phyloP scores from a whole-genome alignment of 2,888 invertebrate genomes.

The Mimumesa dahlbomi region DNA sequence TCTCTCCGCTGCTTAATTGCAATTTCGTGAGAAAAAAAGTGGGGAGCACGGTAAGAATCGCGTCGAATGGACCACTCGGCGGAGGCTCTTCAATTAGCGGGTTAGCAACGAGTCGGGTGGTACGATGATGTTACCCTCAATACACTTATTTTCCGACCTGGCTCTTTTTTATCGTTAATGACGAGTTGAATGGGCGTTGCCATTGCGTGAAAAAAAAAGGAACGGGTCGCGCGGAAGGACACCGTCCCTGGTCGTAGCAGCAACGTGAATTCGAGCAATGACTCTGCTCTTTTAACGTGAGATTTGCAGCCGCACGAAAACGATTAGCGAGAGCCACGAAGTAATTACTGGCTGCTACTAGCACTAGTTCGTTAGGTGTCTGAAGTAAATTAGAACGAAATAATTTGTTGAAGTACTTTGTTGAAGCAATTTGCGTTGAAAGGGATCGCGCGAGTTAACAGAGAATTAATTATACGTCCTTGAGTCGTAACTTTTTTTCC shows the following conservation, averaged over 20 bases:
- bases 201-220: background rate
- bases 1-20: slow-evolving; percentile 50
- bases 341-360: slow-evolving; percentile 46
- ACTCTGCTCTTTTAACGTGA: slow-evolving; percentile 31
- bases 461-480: slow-evolving; percentile 41
- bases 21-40: slow-evolving; percentile 17
- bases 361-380: slow-evolving; percentile 41
- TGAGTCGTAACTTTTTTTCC: background rate
- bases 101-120: slow-evolving; percentile 2
- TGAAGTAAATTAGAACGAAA: slow-evolving; percentile 51
- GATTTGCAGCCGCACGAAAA: slow-evolving; percentile 31
- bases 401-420: slow-evolving; percentile 36
- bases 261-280: slow-evolving; percentile 20
- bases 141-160: slow-evolving; percentile 29
- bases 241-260: background rate
- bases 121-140: slow-evolving; percentile 47
- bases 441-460: slow-evolving; percentile 30
- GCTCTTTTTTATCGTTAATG: slow-evolving; percentile 30
- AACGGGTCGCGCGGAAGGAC: background rate
- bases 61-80: slow-evolving; percentile 33
- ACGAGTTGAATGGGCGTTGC: slow-evolving; percentile 25
- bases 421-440: slow-evolving; percentile 26
- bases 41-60: slow-evolving; percentile 7
- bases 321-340: slow-evolving; percentile 41
- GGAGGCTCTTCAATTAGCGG: slow-evolving; percentile 61